These are phyloP conservation scores for Sesia bembeciformis DNA, from an alignment of 2,888 invertebrate species.

Conservation along the genomic window DNA sequence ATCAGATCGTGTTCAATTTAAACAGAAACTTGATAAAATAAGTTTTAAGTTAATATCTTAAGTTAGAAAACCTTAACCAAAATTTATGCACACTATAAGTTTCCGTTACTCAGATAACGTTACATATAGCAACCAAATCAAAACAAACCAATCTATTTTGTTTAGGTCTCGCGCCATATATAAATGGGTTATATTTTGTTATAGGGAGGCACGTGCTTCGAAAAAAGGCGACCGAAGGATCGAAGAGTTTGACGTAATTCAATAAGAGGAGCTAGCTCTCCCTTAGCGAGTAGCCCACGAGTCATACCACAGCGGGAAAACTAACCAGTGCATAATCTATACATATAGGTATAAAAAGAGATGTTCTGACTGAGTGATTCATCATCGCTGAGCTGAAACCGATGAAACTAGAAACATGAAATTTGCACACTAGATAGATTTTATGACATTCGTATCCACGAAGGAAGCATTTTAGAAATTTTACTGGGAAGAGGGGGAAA, in stretches of 20 bases:
- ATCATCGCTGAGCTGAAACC: no score
- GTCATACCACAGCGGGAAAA: background rate
- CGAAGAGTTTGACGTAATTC: conserved; percentile 41
- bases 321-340: no score
- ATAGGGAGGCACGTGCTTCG: conserved; percentile 26
- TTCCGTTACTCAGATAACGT: background rate
- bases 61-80: background rate
- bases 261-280: conserved; percentile 45
- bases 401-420: no score
- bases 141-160: background rate
- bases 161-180: conserved; percentile 1
- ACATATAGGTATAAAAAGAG: background rate
- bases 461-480: no score
- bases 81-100: background rate
- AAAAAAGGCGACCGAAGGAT: conserved; percentile 20
- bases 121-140: background rate
- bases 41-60: no score
- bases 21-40: no score
- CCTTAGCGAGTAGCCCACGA: conserved; percentile 24
- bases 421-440: no score
- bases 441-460: no score
- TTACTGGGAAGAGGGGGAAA: background rate
- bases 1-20: no score
- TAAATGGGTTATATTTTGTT: conserved; percentile 28
- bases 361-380: background rate